Percentiles rank a stretch among this genome's conserved stretches.
These are phyloP conservation scores for Acanthoscelides obtectus DNA, from an alignment of 2,888 invertebrate genomes.

Conservation along the genomic window DNA sequence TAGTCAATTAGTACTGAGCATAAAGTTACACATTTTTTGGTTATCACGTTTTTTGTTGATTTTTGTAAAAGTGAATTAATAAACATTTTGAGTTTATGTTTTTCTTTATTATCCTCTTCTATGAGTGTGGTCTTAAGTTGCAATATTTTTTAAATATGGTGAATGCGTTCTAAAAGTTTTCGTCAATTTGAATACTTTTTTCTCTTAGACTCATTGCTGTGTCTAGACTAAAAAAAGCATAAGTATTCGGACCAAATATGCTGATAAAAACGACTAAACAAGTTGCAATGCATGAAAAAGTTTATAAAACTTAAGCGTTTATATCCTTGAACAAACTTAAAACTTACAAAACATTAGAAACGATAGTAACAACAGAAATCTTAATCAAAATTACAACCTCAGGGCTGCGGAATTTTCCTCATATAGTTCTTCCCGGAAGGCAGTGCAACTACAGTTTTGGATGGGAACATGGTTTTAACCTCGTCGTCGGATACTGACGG, in stretches of 20 bases:
- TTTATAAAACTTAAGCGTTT: neutral
- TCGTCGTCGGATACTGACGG: slow-evolving; percentile 74
- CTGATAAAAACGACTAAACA: no score
- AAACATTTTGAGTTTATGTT: neutral
- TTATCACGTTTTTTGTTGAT: neutral
- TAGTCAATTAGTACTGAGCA: neutral
- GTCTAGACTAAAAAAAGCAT: no score
- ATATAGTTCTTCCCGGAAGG: slow-evolving; percentile 87
- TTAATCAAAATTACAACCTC: neutral
- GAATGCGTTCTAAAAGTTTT: no score
- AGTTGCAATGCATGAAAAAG: neutral
- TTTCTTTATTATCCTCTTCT: no score
- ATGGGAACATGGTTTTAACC: slow-evolving; percentile 66
- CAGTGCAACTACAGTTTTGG: slow-evolving; percentile 61
- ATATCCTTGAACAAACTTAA: neutral
- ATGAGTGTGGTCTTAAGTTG: no score
- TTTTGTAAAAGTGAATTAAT: neutral
- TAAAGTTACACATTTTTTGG: neutral
- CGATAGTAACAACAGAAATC: neutral
- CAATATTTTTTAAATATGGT: no score
- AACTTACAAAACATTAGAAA: neutral
- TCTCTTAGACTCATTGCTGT: no score
- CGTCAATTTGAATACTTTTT: no score
- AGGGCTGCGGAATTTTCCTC: slow-evolving; percentile 63
- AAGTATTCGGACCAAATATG: no score